phyloP scores from a whole-genome alignment of 2,888 invertebrate genomes.

The Nyleta sp. region DNA sequence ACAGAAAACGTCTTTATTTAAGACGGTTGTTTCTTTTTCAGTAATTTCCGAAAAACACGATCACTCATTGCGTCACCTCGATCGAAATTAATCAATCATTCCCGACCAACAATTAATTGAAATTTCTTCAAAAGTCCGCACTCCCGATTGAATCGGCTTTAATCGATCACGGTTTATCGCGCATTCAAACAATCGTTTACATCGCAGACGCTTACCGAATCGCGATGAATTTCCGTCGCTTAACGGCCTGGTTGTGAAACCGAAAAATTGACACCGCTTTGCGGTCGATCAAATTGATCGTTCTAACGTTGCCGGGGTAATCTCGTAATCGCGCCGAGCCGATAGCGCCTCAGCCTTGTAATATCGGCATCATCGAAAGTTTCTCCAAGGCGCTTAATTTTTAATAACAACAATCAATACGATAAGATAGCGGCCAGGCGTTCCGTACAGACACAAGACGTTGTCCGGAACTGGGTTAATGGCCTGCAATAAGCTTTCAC shows the following conservation, averaged over 20 bases:
- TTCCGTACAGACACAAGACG: slow-evolving; percentile 62
- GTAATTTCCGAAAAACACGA: too few relatives aligned
- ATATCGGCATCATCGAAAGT: slow-evolving; percentile 60
- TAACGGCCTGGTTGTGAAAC: slow-evolving; percentile 16
- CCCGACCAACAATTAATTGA: too few relatives aligned
- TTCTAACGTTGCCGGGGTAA: slow-evolving; percentile 28
- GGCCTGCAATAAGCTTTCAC: slow-evolving; percentile 66
- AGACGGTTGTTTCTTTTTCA: too few relatives aligned
- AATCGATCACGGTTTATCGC: too few relatives aligned
- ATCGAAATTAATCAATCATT: too few relatives aligned
- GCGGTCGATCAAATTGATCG: slow-evolving; percentile 29
- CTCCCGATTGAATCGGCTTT: too few relatives aligned
- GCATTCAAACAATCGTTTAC: background rate
- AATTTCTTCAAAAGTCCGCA: too few relatives aligned
- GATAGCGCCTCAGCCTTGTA: slow-evolving; percentile 47
- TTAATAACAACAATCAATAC: slow-evolving; percentile 63
- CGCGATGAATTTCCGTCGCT: background rate
- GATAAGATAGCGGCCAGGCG: slow-evolving; percentile 58
- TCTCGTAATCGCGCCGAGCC: slow-evolving; percentile 38
- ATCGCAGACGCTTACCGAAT: background rate
- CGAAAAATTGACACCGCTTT: slow-evolving; percentile 19
- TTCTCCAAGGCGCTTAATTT: slow-evolving; percentile 59
- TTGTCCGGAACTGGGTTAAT: slow-evolving; percentile 66
- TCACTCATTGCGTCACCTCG: too few relatives aligned
- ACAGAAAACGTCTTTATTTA: too few relatives aligned